Evolutionary conservation across 2,888 invertebrate genomes (phyloP), one percentile per base, ranked within the genome.

Genomic region (Scaptodrosophila latifasciaeformis): DNA sequence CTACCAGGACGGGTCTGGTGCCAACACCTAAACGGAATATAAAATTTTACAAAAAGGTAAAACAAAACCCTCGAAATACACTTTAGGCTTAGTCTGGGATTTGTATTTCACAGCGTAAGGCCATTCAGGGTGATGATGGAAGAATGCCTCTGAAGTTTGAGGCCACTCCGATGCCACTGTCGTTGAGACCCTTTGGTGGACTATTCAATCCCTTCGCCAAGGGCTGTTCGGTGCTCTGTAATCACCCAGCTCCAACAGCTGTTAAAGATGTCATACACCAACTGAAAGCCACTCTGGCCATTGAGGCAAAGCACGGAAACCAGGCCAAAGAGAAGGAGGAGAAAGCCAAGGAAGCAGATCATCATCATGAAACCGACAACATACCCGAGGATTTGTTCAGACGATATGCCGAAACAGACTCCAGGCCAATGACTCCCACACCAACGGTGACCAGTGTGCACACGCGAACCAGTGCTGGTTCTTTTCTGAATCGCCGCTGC

Each of bases 361-460:
- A 57, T 31, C 50, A 58, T 9, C 65, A 71, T 52, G 84, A 83
- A 42, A 49, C 71, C 56, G 92, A 92, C 67, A 90, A 90, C 67
- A 91, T 93, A 65, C 92, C 92, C 0, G 93, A 93, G 75, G 92
- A 92, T 83, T 88, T 93, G 77, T 93, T 92, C 83, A 88, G 92
- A 72, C 91, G 92, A 61, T 95, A 94, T 77, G 92, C 94, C 0
- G 94, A 94, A 70, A 95, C 94, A 0, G 95, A 95, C 82, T 95
- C 95, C 0, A 88, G 95, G 18, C 94, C 95, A 0, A 85, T 92
- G 62, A 94, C 94, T 0, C 95, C 95, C 0, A 91, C 93, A 0
- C 93, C 93, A 0, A 93, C 93, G 0, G 88, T 92, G 2, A 91
- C 91, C 5, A 93, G 93, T 79, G 91, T 91, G 66, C 88, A 93